phyloP scores from a whole-genome alignment of 2,888 invertebrate genomes.

The Tridacna gigas region DNA sequence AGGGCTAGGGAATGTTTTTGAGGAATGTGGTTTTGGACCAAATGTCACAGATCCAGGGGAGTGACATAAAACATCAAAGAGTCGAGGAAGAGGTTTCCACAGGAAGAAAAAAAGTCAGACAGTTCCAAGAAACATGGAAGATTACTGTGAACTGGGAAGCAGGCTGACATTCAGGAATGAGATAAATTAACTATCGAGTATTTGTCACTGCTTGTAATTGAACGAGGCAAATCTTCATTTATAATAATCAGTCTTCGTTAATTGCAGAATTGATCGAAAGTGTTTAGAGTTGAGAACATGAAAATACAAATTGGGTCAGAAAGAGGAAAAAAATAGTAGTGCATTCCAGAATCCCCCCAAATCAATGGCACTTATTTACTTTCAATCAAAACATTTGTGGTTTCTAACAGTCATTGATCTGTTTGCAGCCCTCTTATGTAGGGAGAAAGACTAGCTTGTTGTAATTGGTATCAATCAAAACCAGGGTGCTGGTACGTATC shows the following conservation, averaged over 20 bases:
- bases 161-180: constrained; percentile 15
- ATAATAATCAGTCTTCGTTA: constrained; percentile 32
- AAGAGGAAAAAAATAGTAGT: background rate
- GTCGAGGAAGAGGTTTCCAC: background rate
- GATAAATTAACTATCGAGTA: constrained; percentile 32
- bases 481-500: background rate
- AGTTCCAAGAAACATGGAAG: background rate
- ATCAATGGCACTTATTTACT: background rate
- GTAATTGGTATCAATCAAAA: background rate
- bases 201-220: constrained; percentile 28
- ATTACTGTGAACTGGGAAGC: background rate
- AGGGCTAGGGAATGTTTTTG: too few relatives aligned
- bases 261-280: constrained; percentile 23
- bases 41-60: too few relatives aligned
- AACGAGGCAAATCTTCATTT: constrained; percentile 20
- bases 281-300: background rate
- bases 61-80: background rate
- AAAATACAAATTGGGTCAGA: background rate
- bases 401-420: background rate
- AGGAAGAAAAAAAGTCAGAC: constrained; percentile 4
- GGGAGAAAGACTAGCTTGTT: background rate
- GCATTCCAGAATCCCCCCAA: background rate
- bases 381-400: background rate
- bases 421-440: too few relatives aligned
- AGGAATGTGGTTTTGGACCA: too few relatives aligned